Percentiles rank a stretch among this genome's conserved stretches.
Evolutionary conservation across 2,113 vertebrate species (phyloP).

Genomic region (Bubo blakistoni): DNA sequence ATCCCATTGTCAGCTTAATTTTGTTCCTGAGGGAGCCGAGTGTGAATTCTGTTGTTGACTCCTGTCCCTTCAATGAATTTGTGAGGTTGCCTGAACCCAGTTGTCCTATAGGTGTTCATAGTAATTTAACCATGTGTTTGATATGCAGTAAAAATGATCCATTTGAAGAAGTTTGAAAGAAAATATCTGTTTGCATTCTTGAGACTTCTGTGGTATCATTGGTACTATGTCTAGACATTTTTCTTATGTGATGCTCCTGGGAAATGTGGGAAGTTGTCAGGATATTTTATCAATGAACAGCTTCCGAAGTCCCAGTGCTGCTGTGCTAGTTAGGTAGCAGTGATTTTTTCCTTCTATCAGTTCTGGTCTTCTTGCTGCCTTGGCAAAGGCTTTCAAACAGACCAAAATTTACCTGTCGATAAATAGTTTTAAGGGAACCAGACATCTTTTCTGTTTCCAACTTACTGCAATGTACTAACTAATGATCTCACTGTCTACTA

Average conservation of each 20-base stretch:
- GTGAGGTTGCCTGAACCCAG: background rate
- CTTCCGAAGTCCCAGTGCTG: background rate
- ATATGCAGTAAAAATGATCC: background rate
- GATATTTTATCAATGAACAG: slow-evolving; percentile 17
- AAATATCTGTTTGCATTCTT: background rate
- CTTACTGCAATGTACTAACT: slow-evolving; percentile 35
- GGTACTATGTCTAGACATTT: slow-evolving; percentile 16
- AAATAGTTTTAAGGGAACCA: slow-evolving; percentile 51
- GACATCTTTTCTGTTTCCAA: slow-evolving; percentile 48
- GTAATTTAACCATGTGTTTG: background rate
- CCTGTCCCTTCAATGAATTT: background rate
- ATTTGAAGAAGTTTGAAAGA: background rate
- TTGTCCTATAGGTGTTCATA: background rate
- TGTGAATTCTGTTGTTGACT: background rate
- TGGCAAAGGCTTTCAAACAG: slow-evolving; percentile 56
- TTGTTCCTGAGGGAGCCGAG: background rate
- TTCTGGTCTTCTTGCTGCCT: slow-evolving; percentile 22
- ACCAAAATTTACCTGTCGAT: slow-evolving; percentile 59
- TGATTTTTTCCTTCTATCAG: slow-evolving; percentile 37
- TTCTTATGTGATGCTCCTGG: background rate
- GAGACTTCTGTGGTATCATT: background rate
- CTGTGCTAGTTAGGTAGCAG: background rate
- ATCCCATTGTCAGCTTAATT: background rate
- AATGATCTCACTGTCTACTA: slow-evolving; percentile 63
- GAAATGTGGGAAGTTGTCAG: slow-evolving; percentile 12